Conservation (phyloP, 2,888 invertebrate genomes). For the Tromatobia lineatoria region DNA sequence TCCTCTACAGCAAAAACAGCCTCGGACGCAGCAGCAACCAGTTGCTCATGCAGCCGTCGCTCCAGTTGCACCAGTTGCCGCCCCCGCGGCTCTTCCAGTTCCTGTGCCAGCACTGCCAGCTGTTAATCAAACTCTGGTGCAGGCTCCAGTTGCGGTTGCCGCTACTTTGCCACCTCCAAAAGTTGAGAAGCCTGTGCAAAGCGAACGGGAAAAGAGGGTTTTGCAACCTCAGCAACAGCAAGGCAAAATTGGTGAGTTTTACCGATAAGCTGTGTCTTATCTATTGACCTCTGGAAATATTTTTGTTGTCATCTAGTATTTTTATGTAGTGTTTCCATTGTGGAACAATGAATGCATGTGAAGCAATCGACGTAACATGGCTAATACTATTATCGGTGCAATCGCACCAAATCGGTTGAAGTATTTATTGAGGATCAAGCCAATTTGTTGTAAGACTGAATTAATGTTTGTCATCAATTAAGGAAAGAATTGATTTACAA, state of each 20-base stretch:
- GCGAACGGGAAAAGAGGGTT: constrained; percentile 89
- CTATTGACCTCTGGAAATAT: neutral
- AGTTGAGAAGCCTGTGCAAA: constrained; percentile 80
- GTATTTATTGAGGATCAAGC: neutral
- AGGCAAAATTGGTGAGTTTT: constrained; percentile 83
- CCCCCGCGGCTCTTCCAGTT: constrained; percentile 10
- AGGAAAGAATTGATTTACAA: neutral
- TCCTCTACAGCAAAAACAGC: constrained; percentile 11
- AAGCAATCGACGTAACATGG: neutral
- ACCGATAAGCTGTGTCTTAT: neutral
- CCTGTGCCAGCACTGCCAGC: constrained; percentile 1
- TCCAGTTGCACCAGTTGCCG: constrained; percentile 11
- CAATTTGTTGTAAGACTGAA: neutral
- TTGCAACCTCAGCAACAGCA: constrained; percentile 89
- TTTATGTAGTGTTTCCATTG: neutral
- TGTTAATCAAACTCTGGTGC: neutral
- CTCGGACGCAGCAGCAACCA: constrained; percentile 23
- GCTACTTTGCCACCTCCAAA: constrained; percentile 86
- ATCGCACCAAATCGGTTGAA: neutral
- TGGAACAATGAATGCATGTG: neutral
- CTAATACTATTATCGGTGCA: neutral
- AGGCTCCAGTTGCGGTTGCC: constrained; percentile 53
- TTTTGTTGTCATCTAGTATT: neutral
- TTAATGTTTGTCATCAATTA: neutral
- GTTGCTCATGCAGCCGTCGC: neutral